Base-by-base conservation (phyloP, 2,797 vertebrate genomes). In the Thripadectes ignobilis region DNA sequence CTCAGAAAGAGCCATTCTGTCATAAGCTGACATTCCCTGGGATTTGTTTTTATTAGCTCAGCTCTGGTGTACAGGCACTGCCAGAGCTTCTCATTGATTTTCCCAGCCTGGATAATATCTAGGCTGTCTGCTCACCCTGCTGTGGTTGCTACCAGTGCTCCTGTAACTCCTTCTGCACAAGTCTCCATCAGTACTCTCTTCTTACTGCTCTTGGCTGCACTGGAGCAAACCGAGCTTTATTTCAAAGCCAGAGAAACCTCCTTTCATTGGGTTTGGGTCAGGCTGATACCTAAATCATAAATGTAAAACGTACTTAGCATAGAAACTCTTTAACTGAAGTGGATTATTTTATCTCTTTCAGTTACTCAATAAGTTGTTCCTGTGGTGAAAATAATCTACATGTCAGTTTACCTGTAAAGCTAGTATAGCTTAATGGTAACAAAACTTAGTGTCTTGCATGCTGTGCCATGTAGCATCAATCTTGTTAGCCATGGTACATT, bases 41-140 rank as follows among this genome's bases (percentile, higher is more conserved):
- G 87, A 96, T 94, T 96, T 93, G 84, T 93, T 96, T 97, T 95
- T 97, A 95, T 92, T 95, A 95, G 91, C 78, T 96, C n/a, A 61
- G 58, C 66, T 77, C 72, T 89, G 92, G 87, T 71, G 39, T 94
- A 79, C 43, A 66, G 76, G 69, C 54, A 0, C 68, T 94, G 78
- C 85, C 68, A 91, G 82, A 89, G 51, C 62, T 85, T 30, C 75
- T 92, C 89, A 86, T 78, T 93, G 91, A 85, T 96, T 95, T 94
- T 92, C 79, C 62, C 85, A 94, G 87, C 62, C 91, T 49, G 38
- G 66, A 68, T 85, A 80, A 48, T 92, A 78, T 41, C 24, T 57
- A 24, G 65, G 46, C 82, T 92, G 78, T 79, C 57, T 71, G 23
- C 51, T 88, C 29, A 65, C 69, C 68, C 68, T 84, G 36, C 69